Evolutionary conservation across 2,113 vertebrate genomes (phyloP).

Genomic region (Sapajus apella): DNA sequence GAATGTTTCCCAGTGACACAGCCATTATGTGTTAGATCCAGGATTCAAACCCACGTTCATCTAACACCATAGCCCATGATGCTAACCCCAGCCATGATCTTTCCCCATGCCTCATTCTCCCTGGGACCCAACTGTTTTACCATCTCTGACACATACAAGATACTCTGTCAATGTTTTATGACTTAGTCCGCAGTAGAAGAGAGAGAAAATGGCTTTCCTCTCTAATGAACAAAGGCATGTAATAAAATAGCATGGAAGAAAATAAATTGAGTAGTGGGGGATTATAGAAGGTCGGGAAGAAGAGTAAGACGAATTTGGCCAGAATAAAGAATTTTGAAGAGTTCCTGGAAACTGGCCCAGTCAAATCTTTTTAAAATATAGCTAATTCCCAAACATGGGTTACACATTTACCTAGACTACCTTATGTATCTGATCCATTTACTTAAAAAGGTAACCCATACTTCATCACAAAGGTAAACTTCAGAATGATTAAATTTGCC

Average conservation of each 20-base stretch:
- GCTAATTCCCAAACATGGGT: not conserved
- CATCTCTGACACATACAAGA: not conserved
- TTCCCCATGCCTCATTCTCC: not conserved
- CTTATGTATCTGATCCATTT: slow-evolving; percentile 21
- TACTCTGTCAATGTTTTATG: not conserved
- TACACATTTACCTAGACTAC: slow-evolving; percentile 1
- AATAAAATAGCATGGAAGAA: slow-evolving; percentile 18
- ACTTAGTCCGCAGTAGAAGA: not conserved
- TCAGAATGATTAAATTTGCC: not conserved
- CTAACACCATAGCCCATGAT: not conserved
- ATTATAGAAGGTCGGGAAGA: not conserved
- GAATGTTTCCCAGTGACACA: not conserved
- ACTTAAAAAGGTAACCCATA: not conserved
- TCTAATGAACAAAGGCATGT: not conserved
- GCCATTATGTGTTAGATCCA: not conserved
- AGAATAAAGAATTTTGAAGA: not conserved
- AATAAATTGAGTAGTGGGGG: not conserved
- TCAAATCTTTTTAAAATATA: not conserved
- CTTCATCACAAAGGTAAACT: not conserved
- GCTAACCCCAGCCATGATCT: not conserved
- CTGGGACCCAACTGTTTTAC: not conserved
- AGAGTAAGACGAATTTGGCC: not conserved
- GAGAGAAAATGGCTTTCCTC: not conserved
- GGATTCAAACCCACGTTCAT: not conserved
- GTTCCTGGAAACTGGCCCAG: not conserved